Conservation (phyloP, 35 echinoderm and acorn worm genomes). For the Nesometra sesokonis region DNA sequence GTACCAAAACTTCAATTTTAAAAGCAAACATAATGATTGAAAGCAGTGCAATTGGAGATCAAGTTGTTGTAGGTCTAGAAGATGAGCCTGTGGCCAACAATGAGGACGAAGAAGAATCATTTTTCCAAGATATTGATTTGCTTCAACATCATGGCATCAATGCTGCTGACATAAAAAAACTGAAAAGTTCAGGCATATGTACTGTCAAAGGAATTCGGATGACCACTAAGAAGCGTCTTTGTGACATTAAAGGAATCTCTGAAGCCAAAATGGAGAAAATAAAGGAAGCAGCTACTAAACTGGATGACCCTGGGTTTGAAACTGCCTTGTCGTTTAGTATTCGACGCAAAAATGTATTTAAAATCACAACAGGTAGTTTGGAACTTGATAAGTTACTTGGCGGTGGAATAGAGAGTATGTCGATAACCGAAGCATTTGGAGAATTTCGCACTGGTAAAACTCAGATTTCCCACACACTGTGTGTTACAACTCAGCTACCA, state of each 20-base stretch:
- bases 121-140: conserved; percentile 97
- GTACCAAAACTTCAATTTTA: not conserved
- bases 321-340: conserved; percentile 75
- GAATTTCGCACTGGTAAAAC: conserved; percentile 97
- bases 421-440: conserved; percentile 96
- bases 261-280: conserved; percentile 99
- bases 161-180: conserved; percentile 94
- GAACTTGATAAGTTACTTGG: conserved; percentile 96
- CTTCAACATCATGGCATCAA: conserved; percentile 98
- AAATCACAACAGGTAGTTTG: conserved; percentile 81
- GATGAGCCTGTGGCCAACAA: not conserved
- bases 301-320: conserved; percentile 81
- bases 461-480: conserved; percentile 92
- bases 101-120: conserved; percentile 44
- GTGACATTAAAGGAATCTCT: conserved; percentile 97
- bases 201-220: conserved; percentile 88
- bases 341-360: conserved; percentile 77
- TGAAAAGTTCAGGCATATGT: conserved; percentile 86
- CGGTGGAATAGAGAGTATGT: conserved; percentile 95
- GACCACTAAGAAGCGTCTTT: conserved; percentile 84
- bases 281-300: conserved; percentile 86
- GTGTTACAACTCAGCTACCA: conserved; percentile 87
- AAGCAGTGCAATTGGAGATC: not conserved
- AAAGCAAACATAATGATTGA: not conserved
- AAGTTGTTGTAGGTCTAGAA: not conserved